Evolutionary conservation across 2,888 invertebrate species (phyloP).

Genomic region (Odontocerum albicorne): DNA sequence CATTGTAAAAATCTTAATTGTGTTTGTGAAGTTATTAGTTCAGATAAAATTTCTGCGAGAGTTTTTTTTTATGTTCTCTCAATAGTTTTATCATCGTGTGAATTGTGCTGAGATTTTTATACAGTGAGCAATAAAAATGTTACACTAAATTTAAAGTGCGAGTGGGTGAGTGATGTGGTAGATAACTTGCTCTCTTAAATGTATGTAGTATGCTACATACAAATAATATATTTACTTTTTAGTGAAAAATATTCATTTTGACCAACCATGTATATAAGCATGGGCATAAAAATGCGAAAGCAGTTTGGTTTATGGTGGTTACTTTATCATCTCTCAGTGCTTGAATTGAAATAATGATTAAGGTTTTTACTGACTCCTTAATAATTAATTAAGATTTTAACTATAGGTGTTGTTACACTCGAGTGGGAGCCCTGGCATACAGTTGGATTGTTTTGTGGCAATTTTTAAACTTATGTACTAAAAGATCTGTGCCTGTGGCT

Average conservation of each 20-base stretch:
- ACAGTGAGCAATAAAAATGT: neutral
- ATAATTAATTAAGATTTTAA: no score
- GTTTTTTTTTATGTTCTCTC: neutral
- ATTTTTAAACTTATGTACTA: constrained; percentile 2
- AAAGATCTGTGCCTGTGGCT: constrained; percentile 9
- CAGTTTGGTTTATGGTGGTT: no score
- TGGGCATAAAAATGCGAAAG: no score
- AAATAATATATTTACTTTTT: no score
- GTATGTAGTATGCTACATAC: neutral
- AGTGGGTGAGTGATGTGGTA: neutral
- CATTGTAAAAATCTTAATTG: neutral
- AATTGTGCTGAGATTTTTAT: neutral
- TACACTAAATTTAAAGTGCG: neutral
- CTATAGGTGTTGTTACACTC: neutral
- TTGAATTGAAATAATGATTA: no score
- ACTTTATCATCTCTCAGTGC: no score
- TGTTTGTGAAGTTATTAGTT: constrained; percentile 17
- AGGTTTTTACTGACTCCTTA: no score
- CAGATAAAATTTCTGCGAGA: neutral
- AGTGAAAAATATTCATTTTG: no score
- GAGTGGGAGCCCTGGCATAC: neutral
- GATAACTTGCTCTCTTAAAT: neutral
- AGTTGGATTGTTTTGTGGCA: neutral
- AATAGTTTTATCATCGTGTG: neutral
- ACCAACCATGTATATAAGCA: no score